A percentile compares a stretch with the other conserved stretches of the same genome.
These are phyloP conservation scores for Acridotheres tristis DNA, from an alignment of 2,797 vertebrate species.

Conservation along the genomic window DNA sequence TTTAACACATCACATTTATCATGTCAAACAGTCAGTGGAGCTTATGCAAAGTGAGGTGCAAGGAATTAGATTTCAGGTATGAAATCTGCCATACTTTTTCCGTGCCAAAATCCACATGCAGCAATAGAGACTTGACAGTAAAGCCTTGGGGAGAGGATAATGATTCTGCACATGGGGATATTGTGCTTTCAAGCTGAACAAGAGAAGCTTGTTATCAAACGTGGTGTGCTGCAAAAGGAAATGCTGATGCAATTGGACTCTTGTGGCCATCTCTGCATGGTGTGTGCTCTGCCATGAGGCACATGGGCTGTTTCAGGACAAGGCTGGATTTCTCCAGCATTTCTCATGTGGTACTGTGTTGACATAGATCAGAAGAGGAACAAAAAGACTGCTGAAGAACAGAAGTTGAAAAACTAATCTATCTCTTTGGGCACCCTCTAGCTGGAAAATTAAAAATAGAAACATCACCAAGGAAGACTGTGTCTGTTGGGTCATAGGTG, in stretches of 20 bases:
- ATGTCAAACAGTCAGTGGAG: background rate
- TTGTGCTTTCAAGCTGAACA: background rate
- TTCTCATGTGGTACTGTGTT: background rate
- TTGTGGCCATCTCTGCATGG: background rate
- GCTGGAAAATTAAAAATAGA: background rate
- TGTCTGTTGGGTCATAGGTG: background rate
- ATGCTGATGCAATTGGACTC: background rate
- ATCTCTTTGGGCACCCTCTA: background rate
- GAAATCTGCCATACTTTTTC: background rate
- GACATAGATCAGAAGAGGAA: background rate
- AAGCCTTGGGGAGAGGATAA: background rate
- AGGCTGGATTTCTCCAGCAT: background rate
- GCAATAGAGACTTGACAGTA: background rate
- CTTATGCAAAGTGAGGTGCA: background rate
- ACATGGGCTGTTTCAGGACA: background rate
- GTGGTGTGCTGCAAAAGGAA: background rate
- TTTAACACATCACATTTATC: background rate
- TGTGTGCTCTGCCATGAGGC: background rate
- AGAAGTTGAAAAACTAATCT: background rate
- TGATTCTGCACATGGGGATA: background rate
- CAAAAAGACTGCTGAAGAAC: background rate
- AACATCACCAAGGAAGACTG: background rate
- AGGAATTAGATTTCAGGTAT: background rate
- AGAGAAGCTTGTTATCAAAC: background rate
- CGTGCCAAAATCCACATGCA: background rate